Percentiles rank a stretch among this genome's conserved stretches.
These are phyloP conservation scores for Embidobia sp. DNA, from an alignment of 2,888 invertebrate genomes.

Conservation along the genomic window DNA sequence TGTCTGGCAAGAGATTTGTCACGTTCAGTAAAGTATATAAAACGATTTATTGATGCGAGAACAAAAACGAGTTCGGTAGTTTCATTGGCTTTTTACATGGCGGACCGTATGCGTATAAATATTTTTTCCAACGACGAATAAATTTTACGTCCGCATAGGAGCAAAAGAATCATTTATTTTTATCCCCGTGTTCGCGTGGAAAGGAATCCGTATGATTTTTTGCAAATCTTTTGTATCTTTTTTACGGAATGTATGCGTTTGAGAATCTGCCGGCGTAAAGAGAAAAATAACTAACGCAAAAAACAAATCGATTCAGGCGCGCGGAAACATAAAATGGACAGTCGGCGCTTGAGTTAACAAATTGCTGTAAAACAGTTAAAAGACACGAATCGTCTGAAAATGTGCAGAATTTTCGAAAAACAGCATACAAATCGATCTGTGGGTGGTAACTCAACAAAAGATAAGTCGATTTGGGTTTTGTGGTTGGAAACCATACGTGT, in stretches of 20 bases:
- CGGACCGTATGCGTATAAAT: neutral
- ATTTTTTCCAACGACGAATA: conserved; percentile 1
- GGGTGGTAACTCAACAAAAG: conserved; percentile 27
- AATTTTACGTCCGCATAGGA: conserved; percentile 9
- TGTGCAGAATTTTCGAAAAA: conserved; percentile 8
- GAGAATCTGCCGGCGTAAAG: neutral
- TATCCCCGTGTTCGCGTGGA: conserved; percentile 9
- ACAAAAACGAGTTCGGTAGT: conserved; percentile 9
- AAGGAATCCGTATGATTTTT: conserved; percentile 14
- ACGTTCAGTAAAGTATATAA: conserved; percentile 35
- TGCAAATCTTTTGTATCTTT: conserved; percentile 12
- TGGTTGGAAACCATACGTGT: conserved; percentile 52
- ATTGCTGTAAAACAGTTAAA: conserved; percentile 23
- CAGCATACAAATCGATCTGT: conserved; percentile 15
- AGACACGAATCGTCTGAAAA: conserved; percentile 2
- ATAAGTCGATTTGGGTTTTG: conserved; percentile 55
- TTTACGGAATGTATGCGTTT: conserved; percentile 13
- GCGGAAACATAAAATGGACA: too few relatives aligned
- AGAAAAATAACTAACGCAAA: conserved; percentile 18
- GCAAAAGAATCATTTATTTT: conserved; percentile 33
- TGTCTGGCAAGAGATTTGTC: conserved; percentile 16
- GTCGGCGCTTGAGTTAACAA: neutral
- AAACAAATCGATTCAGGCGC: conserved; percentile 16
- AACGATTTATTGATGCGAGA: conserved; percentile 34
- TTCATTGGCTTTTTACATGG: too few relatives aligned